Base-by-base conservation (phyloP, 2,797 vertebrate species). In the Acipenser ruthenus region DNA sequence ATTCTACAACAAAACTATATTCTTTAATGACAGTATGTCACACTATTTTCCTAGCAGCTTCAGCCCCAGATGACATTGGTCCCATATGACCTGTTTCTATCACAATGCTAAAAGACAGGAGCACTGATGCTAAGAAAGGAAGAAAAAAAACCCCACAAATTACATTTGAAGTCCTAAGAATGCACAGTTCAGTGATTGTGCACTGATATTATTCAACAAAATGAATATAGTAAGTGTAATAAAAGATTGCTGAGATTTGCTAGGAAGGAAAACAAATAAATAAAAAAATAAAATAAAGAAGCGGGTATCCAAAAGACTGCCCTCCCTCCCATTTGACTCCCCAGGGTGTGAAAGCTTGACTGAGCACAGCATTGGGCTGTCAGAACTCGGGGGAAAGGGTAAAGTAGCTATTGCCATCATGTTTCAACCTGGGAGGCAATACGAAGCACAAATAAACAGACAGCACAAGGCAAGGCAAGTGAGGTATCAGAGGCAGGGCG, bases 161-260 rank as follows among this genome's bases (percentile, higher is more conserved):
- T 55, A 55, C n/a, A 55, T 7, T n/a, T 55, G 23, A 37, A 37
- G 23, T 37, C 23, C 2, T 3, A 37, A 37, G 23, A 37, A 37
- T 37, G 23, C 23, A 2, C 23, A 37, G 23, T 37, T 37, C 23
- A 4, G 23, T 37, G 23, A 37, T 37, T 37, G 23, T 37, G 84
- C 81, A 83, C 80, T 80, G 82, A 88, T 83, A 87, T 84, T 80
- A 76, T 80, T 88, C 83, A 82, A 85, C 84, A 82, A 78, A 83
- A 84, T 84, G 86, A 89, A 88, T 89, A 89, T 86, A 89, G 84
- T 80, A 85, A 81, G 84, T 83, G 84, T 85, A 87, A 86, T 86
- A 85, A 85, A 37, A 85, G 83, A 83, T 73, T 67, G 73, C 74
- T 72, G 66, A 65, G 11, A 9, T 67, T 68, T 63, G 48, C 64